These are phyloP conservation scores for Lithobates pipiens DNA, from an alignment of 2,797 vertebrate genomes.

Conservation along the genomic window DNA sequence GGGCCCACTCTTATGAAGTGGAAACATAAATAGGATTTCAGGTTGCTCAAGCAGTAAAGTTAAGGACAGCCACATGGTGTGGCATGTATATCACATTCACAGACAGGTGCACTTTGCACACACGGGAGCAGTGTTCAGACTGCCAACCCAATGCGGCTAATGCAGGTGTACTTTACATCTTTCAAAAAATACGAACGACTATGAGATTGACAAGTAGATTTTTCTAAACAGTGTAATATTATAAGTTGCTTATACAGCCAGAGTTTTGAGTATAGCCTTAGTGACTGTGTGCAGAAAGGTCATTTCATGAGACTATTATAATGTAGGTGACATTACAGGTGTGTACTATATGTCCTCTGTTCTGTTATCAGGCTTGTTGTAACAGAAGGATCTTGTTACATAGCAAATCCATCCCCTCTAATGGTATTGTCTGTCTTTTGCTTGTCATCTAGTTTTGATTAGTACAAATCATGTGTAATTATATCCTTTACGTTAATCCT, in stretches of 20 bases:
- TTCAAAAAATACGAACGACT: background rate
- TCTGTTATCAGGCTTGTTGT: constrained; percentile 38
- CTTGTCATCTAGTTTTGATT: constrained; percentile 63
- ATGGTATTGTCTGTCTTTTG: constrained; percentile 59
- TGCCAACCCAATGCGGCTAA: background rate
- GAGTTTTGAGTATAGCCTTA: background rate
- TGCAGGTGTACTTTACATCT: background rate
- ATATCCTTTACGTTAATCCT: constrained; percentile 51
- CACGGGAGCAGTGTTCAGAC: background rate
- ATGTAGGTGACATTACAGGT: constrained; percentile 52
- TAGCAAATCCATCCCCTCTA: constrained; percentile 20
- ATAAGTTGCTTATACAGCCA: background rate
- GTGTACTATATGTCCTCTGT: constrained; percentile 43
- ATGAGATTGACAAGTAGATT: constrained; percentile 6
- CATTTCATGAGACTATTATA: constrained; percentile 38
- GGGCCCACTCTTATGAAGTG: too few species aligned
- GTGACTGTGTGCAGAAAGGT: constrained; percentile 38
- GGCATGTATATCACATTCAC: background rate
- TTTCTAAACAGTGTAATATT: constrained; percentile 7
- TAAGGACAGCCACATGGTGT: too few species aligned
- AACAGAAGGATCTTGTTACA: constrained; percentile 29
- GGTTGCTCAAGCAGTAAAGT: too few species aligned
- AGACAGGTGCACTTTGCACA: background rate
- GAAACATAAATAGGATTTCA: too few species aligned
- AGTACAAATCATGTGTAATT: constrained; percentile 56